These are phyloP conservation scores for Scrobipalpa atriplicella DNA, from an alignment of 2,888 invertebrate genomes.

Conservation along the genomic window DNA sequence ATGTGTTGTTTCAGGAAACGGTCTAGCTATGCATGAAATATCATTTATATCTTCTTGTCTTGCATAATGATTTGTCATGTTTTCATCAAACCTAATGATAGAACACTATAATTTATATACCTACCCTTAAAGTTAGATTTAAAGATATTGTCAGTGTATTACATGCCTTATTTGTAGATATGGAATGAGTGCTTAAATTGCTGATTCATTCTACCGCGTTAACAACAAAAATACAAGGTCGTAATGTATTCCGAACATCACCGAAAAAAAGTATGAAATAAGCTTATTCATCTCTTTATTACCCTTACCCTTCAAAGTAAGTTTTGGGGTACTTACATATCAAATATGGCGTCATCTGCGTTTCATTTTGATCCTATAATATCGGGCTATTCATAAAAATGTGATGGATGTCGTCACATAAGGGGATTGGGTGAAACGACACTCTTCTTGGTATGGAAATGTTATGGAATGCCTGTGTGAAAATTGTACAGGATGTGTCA, in stretches of 20 bases:
- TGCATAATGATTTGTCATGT: too few relatives aligned
- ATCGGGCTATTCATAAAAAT: slow-evolving; percentile 24
- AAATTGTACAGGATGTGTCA: neutral
- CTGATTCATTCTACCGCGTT: neutral
- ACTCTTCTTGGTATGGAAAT: neutral
- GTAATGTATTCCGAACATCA: neutral
- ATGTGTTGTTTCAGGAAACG: too few relatives aligned
- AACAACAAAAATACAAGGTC: slow-evolving; percentile 3
- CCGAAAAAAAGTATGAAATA: slow-evolving; percentile 1
- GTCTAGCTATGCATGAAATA: too few relatives aligned
- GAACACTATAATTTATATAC: too few relatives aligned
- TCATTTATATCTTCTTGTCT: too few relatives aligned
- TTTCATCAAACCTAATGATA: too few relatives aligned
- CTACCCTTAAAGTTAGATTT: too few relatives aligned
- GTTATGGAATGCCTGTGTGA: slow-evolving; percentile 15
- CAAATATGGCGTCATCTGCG: slow-evolving; percentile 20
- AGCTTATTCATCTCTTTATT: slow-evolving; percentile 16
- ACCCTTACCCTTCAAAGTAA: slow-evolving; percentile 8
- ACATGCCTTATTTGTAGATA: neutral
- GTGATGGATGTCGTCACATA: slow-evolving; percentile 23
- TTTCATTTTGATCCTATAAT: slow-evolving; percentile 25
- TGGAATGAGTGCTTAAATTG: neutral
- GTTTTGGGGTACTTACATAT: slow-evolving; percentile 13
- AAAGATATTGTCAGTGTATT: too few relatives aligned
- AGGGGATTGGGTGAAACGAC: slow-evolving; percentile 18